phyloP scores from a whole-genome alignment of 2,113 vertebrate species.

The Albula glossodonta region DNA sequence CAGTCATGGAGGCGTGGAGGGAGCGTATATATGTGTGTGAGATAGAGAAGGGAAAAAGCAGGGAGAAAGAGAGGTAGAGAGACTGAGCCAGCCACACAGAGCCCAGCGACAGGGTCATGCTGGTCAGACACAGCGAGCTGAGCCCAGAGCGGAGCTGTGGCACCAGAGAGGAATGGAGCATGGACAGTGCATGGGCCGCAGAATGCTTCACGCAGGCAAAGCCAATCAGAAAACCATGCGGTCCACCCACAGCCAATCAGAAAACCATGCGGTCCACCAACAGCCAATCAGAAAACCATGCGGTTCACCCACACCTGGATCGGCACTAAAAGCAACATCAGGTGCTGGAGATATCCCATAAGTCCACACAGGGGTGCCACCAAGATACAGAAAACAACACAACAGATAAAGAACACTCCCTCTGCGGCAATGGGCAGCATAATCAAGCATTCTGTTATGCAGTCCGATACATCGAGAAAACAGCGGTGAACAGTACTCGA shows the following conservation, averaged over 20 bases:
- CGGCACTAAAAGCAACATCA: slow-evolving; percentile 46
- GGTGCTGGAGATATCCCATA: slow-evolving; percentile 52
- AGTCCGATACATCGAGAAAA: neutral
- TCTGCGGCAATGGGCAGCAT: slow-evolving; percentile 23
- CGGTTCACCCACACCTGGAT: slow-evolving; percentile 64
- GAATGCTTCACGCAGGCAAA: slow-evolving; percentile 36
- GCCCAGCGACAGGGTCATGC: slow-evolving; percentile 17
- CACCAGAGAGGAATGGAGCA: neutral
- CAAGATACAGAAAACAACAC: slow-evolving; percentile 57
- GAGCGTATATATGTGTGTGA: neutral
- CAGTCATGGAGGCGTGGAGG: no score
- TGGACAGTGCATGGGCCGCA: slow-evolving; percentile 35
- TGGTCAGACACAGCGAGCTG: neutral
- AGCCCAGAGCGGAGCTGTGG: neutral
- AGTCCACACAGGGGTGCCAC: slow-evolving; percentile 54
- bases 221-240: slow-evolving; percentile 48
- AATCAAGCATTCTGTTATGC: neutral
- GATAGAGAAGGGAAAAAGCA: neutral
- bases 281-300: slow-evolving; percentile 46
- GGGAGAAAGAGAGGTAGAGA: slow-evolving; percentile 15
- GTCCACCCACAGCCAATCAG: slow-evolving; percentile 51
- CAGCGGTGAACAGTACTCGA: slow-evolving; percentile 23
- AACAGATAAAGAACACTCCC: slow-evolving; percentile 57
- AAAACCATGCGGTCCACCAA: slow-evolving; percentile 44
- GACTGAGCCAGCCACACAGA: neutral